Evolutionary conservation across 2,888 invertebrate species (phyloP).

Genomic region (Drosophila pullipes): DNA sequence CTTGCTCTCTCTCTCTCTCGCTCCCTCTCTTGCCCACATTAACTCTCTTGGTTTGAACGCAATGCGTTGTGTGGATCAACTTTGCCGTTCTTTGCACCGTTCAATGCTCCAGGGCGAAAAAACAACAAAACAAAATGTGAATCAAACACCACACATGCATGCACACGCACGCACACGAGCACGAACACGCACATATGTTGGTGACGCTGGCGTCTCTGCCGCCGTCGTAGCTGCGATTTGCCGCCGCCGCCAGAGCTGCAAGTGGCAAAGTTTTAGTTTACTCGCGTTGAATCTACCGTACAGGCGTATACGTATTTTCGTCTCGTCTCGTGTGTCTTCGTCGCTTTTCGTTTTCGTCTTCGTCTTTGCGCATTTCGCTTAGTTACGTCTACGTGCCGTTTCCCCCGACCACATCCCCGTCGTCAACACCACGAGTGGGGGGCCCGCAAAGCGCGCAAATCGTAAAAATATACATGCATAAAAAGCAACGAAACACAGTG

Average conservation of each 20-base stretch:
- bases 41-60: slow-evolving; percentile 18
- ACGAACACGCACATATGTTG: slow-evolving; percentile 29
- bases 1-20: not conserved
- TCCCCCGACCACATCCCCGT: slow-evolving; percentile 10
- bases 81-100: slow-evolving; percentile 63
- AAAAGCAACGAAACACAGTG: slow-evolving; percentile 50
- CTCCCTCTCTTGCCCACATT: not conserved
- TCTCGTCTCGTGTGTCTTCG: slow-evolving; percentile 39
- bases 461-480: slow-evolving; percentile 51
- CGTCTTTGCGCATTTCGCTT: slow-evolving; percentile 51
- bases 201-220: slow-evolving; percentile 38
- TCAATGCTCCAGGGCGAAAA: slow-evolving; percentile 65
- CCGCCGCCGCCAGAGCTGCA: slow-evolving; percentile 24
- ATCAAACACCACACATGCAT: slow-evolving; percentile 19
- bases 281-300: slow-evolving; percentile 80
- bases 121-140: slow-evolving; percentile 38
- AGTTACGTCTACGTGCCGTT: slow-evolving; percentile 40
- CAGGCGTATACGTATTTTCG: slow-evolving; percentile 76
- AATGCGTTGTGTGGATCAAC: slow-evolving; percentile 57
- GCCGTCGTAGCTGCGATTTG: slow-evolving; percentile 52
- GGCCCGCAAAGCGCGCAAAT: slow-evolving; percentile 48
- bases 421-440: not conserved
- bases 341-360: slow-evolving; percentile 38
- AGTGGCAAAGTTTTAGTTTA: slow-evolving; percentile 68
- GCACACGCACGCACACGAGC: slow-evolving; percentile 3